Evolutionary conservation across 92 coral and sea anemone genomes (phyloP), one percentile per base, ranked within the genome.

Genomic region (Epizoanthus scotinus): DNA sequence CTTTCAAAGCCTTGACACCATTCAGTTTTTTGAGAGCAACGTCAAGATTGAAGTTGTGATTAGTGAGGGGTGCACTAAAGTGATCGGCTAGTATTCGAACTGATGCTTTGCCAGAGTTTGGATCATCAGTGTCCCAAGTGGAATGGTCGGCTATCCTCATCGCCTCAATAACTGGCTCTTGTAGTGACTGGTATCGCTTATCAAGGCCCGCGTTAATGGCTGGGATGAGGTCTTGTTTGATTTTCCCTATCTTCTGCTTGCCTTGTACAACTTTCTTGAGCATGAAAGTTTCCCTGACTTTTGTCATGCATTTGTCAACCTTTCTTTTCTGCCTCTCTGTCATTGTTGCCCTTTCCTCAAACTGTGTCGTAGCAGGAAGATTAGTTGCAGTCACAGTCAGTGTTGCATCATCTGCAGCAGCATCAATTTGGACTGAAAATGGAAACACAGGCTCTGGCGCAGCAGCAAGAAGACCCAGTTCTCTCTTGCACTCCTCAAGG

Each of bases 141-240:
- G 85, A 82, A 18, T 31, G 85, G 55, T 82, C 69, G 42, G 64
- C 69, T 17, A 50, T 72, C 47, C 74, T 72, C 38, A 82, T 62
- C 18, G 81, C 86, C 81, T 72, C 65, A 62, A 83, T 71, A 62
- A 83, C 81, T 58, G 86, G 86, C 69, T 72, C 86, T 13, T 83
- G 44, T 53, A 83, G 17, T 69, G 73, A 69, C 20, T 69, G 29
- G 20, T 69, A 69, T 38, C 73, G 55, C 73, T 69, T 29, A 44
- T 26, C 24, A 68, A 68, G 26, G 50, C 56, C 38, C 71, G 71
- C 12, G 68, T 63, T 58, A 42, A 82, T 82, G 31, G 86, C 86
- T 60, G 86, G 80, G 55, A 71, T 82, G 80, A 82, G 86, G 75
- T 82, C 65, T 70, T 75, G 57, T 36, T 82, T 82, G 86, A 82